Base-by-base conservation (phyloP, 2,888 invertebrate genomes). In the Heliconius erato region DNA sequence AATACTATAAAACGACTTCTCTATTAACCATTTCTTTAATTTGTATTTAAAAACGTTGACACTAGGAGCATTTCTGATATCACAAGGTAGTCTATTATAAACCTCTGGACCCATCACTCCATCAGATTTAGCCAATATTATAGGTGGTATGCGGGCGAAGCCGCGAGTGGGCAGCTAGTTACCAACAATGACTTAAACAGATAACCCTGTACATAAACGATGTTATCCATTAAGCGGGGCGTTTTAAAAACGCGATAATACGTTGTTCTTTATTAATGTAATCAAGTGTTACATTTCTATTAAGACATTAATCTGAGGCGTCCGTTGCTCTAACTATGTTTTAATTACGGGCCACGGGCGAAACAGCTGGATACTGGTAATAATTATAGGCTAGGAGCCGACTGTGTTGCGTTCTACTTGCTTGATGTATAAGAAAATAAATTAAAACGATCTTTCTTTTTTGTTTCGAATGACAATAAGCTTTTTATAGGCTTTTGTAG, bases 271-370 rank as follows among this genome's bases (percentile, higher is more conserved):
- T 89, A 91, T 90, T 91, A 91, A 91, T 91, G 91, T 92, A 92
- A 94, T 94, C 91, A 92, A 89, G 91, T 90, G 91, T 90, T 91
- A 93, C 92, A 93, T 95, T 94, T 95, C 94, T 95, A 95, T 95
- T 95, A 95, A 87, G 89, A 89, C 92, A 94, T 94, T 92, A 93
- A 93, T 94, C 93, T 92, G 91, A 90, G 91, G 91, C 90, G 91
- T 89, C 88, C 86, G 88, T 89, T 90, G 87, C 87, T 90, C 92
- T 95, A 95, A 95, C 94, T 95, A 95, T 94, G 92, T 95, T 95
- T 95, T 95, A 95, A 95, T 95, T 95, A 93, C 90, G 88, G 91
- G 88, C 91, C 89, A 89, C 90, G 88, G 89, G 91, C 91, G 89
- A 90, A 91, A 92, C 91, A 89, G 89, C 91, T 91, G 90, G 89